Conservation (phyloP, 2,113 vertebrate genomes). For the Cichladusa arquata region DNA sequence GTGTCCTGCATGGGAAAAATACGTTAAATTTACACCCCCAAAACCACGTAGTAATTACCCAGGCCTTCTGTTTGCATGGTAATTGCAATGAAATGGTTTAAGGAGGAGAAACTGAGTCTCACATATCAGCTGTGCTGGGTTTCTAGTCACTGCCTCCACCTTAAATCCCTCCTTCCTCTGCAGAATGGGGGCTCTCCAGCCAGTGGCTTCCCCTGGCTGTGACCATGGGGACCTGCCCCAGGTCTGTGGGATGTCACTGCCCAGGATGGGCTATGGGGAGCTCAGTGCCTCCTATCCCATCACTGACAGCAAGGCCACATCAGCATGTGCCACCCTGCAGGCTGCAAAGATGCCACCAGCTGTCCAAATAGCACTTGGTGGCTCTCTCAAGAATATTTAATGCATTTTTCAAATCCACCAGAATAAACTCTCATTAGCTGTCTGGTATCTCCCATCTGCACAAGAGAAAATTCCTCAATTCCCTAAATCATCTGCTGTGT, state of each 20-base stretch:
- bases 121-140: background rate
- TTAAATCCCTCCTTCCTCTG: background rate
- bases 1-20: fast-evolving
- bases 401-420: background rate
- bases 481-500: background rate
- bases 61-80: background rate
- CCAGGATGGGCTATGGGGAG: background rate
- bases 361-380: background rate
- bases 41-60: background rate
- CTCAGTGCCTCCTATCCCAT: fast-evolving
- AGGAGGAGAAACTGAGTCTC: background rate
- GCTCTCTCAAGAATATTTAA: background rate
- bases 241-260: background rate
- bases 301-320: background rate
- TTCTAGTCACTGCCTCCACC: background rate
- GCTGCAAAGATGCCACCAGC: background rate
- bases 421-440: background rate
- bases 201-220: background rate
- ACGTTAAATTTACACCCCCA: constrained; percentile 1
- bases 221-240: background rate
- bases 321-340: fast-evolving
- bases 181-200: background rate
- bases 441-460: background rate
- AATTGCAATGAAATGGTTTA: background rate
- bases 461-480: background rate